phyloP scores from a whole-genome alignment of 1,140 invertebrate species.

The Drosophila truncata region DNA sequence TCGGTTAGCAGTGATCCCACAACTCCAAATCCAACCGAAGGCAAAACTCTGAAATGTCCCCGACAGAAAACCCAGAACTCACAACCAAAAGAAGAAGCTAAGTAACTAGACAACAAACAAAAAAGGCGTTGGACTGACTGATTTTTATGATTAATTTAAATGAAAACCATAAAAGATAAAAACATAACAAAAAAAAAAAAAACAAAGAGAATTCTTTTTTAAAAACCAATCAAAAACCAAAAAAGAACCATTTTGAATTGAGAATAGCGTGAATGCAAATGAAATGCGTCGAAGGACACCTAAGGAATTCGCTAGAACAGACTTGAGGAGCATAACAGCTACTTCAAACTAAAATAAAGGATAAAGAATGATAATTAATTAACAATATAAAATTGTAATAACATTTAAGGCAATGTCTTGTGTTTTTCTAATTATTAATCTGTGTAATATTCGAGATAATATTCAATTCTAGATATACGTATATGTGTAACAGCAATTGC shows the following conservation, averaged over 20 bases:
- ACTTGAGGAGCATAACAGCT: conserved; percentile 52
- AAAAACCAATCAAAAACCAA: conserved; percentile 50
- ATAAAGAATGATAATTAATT: conserved; percentile 35
- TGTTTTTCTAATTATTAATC: conserved; percentile 47
- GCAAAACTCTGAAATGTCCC: conserved; percentile 16
- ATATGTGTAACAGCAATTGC: conserved; percentile 36
- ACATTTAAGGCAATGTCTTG: conserved; percentile 45
- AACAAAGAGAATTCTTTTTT: conserved; percentile 33
- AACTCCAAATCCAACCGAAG: conserved; percentile 28
- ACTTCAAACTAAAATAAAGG: conserved; percentile 40
- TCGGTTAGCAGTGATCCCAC: conserved; percentile 10
- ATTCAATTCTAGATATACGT: conserved; percentile 51
- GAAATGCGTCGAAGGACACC: conserved; percentile 31
- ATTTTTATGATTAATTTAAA: conserved; percentile 81
- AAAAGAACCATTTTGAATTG: conserved; percentile 44
- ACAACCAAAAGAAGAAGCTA: conserved; percentile 48
- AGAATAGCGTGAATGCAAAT: conserved; percentile 32
- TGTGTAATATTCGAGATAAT: conserved; percentile 65
- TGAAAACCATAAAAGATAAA: conserved; percentile 1
- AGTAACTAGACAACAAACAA: conserved; percentile 34
- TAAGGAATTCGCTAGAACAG: conserved; percentile 71
- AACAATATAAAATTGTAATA: conserved; percentile 50
- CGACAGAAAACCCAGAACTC: conserved; percentile 33
- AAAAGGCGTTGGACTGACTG: conserved; percentile 77
- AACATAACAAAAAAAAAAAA: conserved; percentile 7